Conservation (phyloP, 2,888 invertebrate species). For the Nephrotoma appendiculata region DNA sequence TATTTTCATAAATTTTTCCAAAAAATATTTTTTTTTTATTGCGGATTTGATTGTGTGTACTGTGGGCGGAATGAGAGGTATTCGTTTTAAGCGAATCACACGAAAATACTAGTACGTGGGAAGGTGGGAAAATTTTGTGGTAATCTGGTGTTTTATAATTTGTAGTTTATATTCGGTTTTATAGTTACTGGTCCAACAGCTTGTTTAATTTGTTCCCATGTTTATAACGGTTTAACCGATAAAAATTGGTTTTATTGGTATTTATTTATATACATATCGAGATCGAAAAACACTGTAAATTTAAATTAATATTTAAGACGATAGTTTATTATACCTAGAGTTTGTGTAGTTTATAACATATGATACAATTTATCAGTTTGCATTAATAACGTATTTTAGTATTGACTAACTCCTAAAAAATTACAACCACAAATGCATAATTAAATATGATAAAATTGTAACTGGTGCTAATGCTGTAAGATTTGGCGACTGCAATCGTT, state of each 20-base stretch:
- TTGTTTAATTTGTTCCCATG: background rate
- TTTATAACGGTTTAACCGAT: background rate
- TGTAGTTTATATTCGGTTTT: background rate
- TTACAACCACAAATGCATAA: too few species aligned
- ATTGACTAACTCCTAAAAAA: too few species aligned
- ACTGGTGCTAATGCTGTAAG: too few species aligned
- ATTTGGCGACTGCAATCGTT: too few species aligned
- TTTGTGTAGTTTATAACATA: too few species aligned
- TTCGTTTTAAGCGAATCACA: background rate
- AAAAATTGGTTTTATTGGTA: background rate
- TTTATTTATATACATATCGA: background rate
- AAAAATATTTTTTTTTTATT: background rate
- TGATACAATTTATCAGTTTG: too few species aligned
- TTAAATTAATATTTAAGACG: background rate
- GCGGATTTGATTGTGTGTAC: background rate
- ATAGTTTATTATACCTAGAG: too few species aligned
- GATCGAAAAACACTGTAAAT: background rate
- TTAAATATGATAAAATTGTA: too few species aligned
- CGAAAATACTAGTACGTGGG: background rate
- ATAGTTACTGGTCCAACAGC: background rate
- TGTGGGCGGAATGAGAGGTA: background rate
- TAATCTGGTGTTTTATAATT: background rate
- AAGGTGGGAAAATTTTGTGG: background rate
- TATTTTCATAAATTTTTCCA: background rate
- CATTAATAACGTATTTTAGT: too few species aligned